phyloP scores from a whole-genome alignment of 1,140 invertebrate species.

The Ceratoteleas bidentatus region DNA sequence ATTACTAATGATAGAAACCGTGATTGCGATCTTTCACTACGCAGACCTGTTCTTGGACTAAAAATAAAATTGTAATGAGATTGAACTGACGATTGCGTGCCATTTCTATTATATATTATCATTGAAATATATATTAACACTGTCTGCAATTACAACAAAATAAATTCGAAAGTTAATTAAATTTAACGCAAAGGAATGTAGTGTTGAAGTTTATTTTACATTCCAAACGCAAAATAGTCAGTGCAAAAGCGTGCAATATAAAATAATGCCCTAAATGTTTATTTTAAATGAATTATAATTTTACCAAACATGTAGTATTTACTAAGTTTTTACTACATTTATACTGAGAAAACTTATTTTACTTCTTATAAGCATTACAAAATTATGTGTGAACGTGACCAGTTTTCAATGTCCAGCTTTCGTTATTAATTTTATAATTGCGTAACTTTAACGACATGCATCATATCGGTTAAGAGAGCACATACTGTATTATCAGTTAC shows the following conservation, averaged over 20 bases:
- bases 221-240: no score
- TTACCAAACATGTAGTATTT: no score
- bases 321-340: no score
- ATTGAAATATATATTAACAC: neutral
- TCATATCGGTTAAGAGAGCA: conserved; percentile 21
- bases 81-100: conserved; percentile 9
- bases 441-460: conserved; percentile 20
- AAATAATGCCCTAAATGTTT: no score
- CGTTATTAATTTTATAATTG: conserved; percentile 33
- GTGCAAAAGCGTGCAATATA: no score
- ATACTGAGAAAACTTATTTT: no score
- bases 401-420: conserved; percentile 27
- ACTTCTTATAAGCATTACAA: conserved; percentile 1
- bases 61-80: conserved; percentile 29
- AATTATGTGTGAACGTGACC: no score
- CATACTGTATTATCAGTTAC: conserved; percentile 28
- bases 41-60: conserved; percentile 24
- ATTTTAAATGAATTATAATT: no score
- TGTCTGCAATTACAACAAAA: neutral
- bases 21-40: conserved; percentile 19
- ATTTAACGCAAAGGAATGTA: neutral
- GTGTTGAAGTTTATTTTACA: no score
- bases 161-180: neutral
- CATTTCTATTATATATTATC: conserved; percentile 6
- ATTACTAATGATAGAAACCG: conserved; percentile 26